Conservation (phyloP, 2,113 vertebrate species). For the Prietella phreatophila region DNA sequence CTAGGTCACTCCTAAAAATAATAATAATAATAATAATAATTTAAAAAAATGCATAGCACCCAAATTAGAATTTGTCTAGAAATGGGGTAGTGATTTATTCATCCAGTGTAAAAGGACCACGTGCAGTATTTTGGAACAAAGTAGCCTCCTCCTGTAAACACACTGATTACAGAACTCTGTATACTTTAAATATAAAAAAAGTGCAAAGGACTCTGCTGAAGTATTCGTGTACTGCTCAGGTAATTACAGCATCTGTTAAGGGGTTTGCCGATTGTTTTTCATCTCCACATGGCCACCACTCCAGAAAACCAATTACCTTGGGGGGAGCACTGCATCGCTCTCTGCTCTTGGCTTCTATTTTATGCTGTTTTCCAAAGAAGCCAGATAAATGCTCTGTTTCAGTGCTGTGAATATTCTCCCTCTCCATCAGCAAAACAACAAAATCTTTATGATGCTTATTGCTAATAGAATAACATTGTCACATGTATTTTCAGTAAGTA, state of each 20-base stretch:
- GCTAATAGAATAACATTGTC: slow-evolving; percentile 9
- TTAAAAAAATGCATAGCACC: neutral
- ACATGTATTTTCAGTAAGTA: neutral
- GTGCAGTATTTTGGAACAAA: neutral
- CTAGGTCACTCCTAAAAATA: neutral
- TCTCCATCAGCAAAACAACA: slow-evolving; percentile 45
- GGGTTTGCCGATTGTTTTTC: slow-evolving; percentile 76
- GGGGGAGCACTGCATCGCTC: slow-evolving; percentile 66
- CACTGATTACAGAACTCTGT: slow-evolving; percentile 22
- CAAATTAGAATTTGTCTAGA: neutral
- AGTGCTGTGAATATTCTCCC: slow-evolving; percentile 42
- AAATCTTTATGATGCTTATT: neutral
- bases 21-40: too few relatives aligned
- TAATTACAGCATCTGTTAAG: slow-evolving; percentile 81
- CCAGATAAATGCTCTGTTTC: slow-evolving; percentile 52
- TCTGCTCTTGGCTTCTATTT: slow-evolving; percentile 57
- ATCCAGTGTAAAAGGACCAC: neutral
- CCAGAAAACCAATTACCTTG: slow-evolving; percentile 77
- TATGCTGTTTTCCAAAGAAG: slow-evolving; percentile 59
- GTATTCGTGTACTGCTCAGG: slow-evolving; percentile 67
- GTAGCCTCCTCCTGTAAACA: neutral
- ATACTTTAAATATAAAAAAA: slow-evolving; percentile 46
- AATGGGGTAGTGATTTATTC: neutral
- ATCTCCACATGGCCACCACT: slow-evolving; percentile 78
- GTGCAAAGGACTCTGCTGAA: slow-evolving; percentile 48